Percentiles rank a stretch among this genome's conserved stretches.
Evolutionary conservation across 2,797 vertebrate genomes (phyloP).

Genomic region (Hybognathus amarus): DNA sequence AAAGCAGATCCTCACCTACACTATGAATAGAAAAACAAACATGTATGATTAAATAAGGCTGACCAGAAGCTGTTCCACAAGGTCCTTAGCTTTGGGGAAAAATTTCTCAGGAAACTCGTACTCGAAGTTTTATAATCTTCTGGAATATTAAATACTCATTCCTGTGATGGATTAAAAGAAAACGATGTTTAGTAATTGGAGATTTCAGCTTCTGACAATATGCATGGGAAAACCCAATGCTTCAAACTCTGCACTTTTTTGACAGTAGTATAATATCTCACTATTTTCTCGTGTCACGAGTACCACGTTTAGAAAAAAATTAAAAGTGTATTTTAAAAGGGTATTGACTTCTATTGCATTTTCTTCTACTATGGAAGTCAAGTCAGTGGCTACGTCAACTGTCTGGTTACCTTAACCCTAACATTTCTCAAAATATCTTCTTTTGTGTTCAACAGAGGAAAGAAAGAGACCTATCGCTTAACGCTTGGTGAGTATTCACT

Average conservation of each 20-base stretch:
- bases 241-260: neutral
- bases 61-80: slow-evolving; percentile 96
- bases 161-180: slow-evolving; percentile 71
- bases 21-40: neutral
- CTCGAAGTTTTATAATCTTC: slow-evolving; percentile 99
- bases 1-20: slow-evolving; percentile 2
- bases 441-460: too few species aligned
- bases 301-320: too few species aligned
- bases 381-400: too few species aligned
- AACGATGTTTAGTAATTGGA: neutral
- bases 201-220: neutral
- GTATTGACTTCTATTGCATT: too few species aligned
- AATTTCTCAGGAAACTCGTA: slow-evolving; percentile 99
- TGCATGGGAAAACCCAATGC: neutral
- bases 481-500: too few species aligned
- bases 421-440: too few species aligned
- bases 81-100: slow-evolving; percentile 98
- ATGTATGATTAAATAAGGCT: slow-evolving; percentile 46
- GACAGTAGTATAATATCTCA: neutral
- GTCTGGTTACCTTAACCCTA: too few species aligned
- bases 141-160: slow-evolving; percentile 99
- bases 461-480: too few species aligned
- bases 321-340: too few species aligned
- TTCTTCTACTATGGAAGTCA: too few species aligned
- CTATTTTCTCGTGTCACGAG: neutral